Base-by-base conservation (phyloP, 2,888 invertebrate genomes). In the Lithodes maja region DNA sequence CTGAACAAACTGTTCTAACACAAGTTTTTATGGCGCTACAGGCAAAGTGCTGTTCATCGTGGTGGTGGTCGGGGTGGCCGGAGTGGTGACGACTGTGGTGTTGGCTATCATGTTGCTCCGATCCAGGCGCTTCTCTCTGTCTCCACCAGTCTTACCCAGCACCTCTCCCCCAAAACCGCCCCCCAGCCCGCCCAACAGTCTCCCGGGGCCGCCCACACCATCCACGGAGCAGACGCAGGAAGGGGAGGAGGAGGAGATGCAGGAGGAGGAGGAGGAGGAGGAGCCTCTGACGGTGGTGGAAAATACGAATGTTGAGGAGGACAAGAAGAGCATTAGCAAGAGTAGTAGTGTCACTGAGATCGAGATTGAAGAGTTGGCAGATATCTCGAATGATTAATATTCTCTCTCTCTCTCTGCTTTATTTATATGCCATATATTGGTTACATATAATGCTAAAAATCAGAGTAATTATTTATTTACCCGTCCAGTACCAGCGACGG, bases 21-120 rank as follows among this genome's bases (percentile, higher is more conserved):
- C 33, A 33, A 33, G 33, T 33, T 33, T 33, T 33, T 33, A 33
- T 33, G 33, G 33, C 61, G 12, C 61, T 12, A 1, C 80, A 80
- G 80, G 80, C 61, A 80, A 80, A 55, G 55, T 80, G 55, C 80
- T 80, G 17, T 80, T 80, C 61, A 55, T 80, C 17, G 55, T 80
- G 80, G 80, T 80, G 80, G 80, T 80, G 49, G 55, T 80, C 17
- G 80, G 55, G 5, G 80, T 80, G 33, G 55, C 55, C 55, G 80
- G 80, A n/a, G 80, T 80, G 33, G 80, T 80, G 3, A 80, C 49
- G 12, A 55, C 80, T 3, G 12, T 61, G 12, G 80, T 80, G 80
- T 55, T 80, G n/a, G 55, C 80, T 33, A 55, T 80, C 7, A 17
- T 55, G 33, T 55, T 80, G 5, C 55, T 80, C 15, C 80, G 80